A percentile compares a stretch with the other conserved stretches of the same genome.
These are phyloP conservation scores for Dryomyza anilis DNA, from an alignment of 2,888 invertebrate species.

Conservation along the genomic window DNA sequence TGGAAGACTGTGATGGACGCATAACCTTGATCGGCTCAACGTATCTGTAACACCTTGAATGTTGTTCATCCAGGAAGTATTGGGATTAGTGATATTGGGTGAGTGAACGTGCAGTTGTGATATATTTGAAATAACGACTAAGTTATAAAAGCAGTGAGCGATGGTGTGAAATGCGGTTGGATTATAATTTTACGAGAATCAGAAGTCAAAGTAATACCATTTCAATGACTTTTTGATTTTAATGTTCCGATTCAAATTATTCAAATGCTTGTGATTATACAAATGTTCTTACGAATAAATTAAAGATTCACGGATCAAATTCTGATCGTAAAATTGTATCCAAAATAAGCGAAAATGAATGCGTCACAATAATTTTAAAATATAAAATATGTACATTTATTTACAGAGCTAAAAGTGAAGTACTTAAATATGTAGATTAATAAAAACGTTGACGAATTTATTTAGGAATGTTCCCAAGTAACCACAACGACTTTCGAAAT, in stretches of 20 bases:
- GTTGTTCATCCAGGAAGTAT: constrained; percentile 41
- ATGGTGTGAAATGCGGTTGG: neutral
- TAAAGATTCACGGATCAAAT: no score
- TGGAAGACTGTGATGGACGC: constrained; percentile 54
- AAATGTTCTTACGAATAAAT: no score
- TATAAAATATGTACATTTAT: no score
- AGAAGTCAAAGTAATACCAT: neutral
- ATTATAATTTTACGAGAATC: neutral
- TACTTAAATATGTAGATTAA: no score
- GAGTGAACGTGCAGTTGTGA: constrained; percentile 39
- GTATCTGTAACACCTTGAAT: constrained; percentile 61
- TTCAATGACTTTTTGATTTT: neutral
- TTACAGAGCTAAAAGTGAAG: no score
- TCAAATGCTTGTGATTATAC: no score
- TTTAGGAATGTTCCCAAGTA: no score
- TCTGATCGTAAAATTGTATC: no score
- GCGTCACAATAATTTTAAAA: no score
- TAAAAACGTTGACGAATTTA: no score
- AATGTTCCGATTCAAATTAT: neutral
- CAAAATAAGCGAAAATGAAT: no score
- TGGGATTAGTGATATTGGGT: constrained; percentile 41
- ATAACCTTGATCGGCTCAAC: constrained; percentile 57
- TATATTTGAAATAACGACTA: neutral
- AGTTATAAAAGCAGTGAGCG: neutral
- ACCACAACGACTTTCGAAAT: no score